phyloP scores from a whole-genome alignment of 2,797 vertebrate species.

The Crypturellus tataupa region DNA sequence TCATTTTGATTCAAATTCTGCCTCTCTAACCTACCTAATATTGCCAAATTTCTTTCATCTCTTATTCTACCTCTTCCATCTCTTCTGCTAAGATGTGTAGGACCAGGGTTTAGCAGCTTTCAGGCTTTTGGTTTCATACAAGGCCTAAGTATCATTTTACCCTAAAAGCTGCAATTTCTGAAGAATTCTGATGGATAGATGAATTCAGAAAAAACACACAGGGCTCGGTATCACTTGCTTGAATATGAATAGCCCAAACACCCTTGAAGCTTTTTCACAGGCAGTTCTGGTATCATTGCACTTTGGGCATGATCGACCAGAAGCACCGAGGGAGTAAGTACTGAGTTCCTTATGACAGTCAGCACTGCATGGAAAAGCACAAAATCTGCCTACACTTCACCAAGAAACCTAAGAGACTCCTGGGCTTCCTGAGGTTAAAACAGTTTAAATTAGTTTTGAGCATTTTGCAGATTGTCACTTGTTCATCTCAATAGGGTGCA shows the following conservation, averaged over 20 bases:
- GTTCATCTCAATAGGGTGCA: conserved; percentile 67
- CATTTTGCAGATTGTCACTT: conserved; percentile 77
- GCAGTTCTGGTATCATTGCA: background rate
- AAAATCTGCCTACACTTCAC: conserved; percentile 11
- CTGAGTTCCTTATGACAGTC: background rate
- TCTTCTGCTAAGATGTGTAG: background rate
- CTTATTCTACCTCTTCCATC: background rate
- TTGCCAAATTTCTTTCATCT: background rate
- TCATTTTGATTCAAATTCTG: background rate
- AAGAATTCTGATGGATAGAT: background rate
- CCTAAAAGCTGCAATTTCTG: background rate
- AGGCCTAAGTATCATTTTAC: fast-evolving
- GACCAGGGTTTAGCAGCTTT: background rate
- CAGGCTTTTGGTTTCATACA: background rate
- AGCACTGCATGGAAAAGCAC: background rate
- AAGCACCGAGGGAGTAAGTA: background rate
- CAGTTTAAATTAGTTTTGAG: conserved; percentile 74
- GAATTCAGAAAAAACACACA: fast-evolving
- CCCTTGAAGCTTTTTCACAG: background rate
- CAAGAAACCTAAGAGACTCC: conserved; percentile 16
- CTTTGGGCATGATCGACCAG: background rate
- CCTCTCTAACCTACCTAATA: background rate
- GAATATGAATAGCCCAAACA: background rate
- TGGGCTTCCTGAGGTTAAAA: conserved; percentile 72
- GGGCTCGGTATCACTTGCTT: background rate